Conservation (phyloP, 2,797 vertebrate genomes). For the Phaenicophaeus curvirostris region DNA sequence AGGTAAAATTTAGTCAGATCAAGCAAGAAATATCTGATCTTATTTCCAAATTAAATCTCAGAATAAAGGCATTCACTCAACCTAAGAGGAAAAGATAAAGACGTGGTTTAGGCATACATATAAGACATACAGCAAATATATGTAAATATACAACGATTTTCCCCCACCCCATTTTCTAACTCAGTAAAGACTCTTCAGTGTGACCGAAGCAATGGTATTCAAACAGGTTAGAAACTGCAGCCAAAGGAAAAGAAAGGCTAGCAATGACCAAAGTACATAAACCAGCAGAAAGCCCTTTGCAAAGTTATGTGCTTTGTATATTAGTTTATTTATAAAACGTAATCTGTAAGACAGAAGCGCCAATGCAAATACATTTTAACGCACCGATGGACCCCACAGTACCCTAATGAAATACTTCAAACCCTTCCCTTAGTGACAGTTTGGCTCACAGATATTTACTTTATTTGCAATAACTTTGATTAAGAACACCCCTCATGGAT, state of each 20-base stretch:
- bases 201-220: not conserved
- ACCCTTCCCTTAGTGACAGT: not conserved
- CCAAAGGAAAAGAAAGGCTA: not conserved
- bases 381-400: not conserved
- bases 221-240: not conserved
- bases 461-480: not conserved
- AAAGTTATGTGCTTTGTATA: not conserved
- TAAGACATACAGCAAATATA: not conserved
- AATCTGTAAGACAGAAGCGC: not conserved
- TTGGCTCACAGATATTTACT: not conserved
- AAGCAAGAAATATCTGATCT: not conserved
- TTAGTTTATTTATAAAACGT: not conserved
- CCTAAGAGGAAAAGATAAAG: not conserved
- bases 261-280: not conserved
- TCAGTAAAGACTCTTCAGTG: not conserved
- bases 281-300: not conserved
- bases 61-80: not conserved
- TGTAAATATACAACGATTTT: not conserved
- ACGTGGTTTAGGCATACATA: not conserved
- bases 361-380: not conserved
- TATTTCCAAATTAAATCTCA: not conserved
- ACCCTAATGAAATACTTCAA: not conserved
- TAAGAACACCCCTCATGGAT: not conserved
- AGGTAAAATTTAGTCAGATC: not conserved
- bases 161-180: not conserved